Conservation (phyloP, 1,140 invertebrate species). For the Zaprionus lachaisei region DNA sequence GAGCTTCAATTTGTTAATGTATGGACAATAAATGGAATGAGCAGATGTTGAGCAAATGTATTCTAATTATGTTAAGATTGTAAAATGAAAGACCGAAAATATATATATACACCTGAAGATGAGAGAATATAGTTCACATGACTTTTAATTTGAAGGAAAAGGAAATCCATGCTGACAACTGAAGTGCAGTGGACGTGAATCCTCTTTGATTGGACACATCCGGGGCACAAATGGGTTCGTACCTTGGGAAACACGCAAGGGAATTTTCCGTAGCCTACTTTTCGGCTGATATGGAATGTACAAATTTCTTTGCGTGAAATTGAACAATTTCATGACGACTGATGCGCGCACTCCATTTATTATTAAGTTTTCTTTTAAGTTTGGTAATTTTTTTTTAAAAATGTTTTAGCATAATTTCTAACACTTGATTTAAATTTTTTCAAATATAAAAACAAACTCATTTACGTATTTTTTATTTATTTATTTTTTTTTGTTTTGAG, state of each 20-base stretch:
- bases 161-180: too few relatives aligned
- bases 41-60: conserved; percentile 64
- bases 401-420: not conserved
- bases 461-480: conserved; percentile 45
- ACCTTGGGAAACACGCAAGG: not conserved
- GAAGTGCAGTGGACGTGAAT: too few relatives aligned
- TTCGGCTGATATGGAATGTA: not conserved
- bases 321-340: not conserved
- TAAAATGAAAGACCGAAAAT: conserved; percentile 72
- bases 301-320: too few relatives aligned
- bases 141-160: not conserved
- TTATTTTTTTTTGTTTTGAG: conserved; percentile 52
- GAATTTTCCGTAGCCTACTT: not conserved
- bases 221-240: not conserved
- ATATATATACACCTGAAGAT: conserved; percentile 39
- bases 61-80: conserved; percentile 54
- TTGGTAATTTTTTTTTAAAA: not conserved
- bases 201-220: too few relatives aligned
- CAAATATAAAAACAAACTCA: not conserved
- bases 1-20: conserved; percentile 75
- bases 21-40: conserved; percentile 75
- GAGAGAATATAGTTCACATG: not conserved
- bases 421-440: not conserved
- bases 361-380: too few relatives aligned
- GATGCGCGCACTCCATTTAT: not conserved